phyloP scores from a whole-genome alignment of 2,888 invertebrate species.

The Mallateleia sp. region DNA sequence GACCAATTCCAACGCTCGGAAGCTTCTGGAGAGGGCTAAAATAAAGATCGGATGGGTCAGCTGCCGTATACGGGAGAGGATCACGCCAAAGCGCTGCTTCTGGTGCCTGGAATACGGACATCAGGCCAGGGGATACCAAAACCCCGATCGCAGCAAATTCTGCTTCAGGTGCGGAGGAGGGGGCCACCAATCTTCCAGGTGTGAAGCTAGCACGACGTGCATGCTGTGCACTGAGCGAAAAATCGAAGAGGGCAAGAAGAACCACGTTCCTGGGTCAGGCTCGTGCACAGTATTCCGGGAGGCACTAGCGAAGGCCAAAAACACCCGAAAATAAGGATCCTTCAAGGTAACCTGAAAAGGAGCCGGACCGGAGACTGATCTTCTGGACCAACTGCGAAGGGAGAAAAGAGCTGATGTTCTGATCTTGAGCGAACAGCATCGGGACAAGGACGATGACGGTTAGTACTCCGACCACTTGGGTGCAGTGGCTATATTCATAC shows the following conservation, averaged over 20 bases:
- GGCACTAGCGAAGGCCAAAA: conserved; percentile 44
- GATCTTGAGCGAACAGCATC: conserved; percentile 47
- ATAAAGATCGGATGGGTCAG: too few relatives aligned
- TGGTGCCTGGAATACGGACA: conserved; percentile 70
- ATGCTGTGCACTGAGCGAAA: conserved; percentile 63
- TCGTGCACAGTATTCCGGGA: conserved; percentile 48
- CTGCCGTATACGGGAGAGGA: too few relatives aligned
- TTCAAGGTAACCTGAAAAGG: conserved; percentile 77
- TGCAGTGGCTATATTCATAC: conserved; percentile 67
- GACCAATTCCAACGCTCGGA: too few relatives aligned
- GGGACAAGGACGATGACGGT: neutral
- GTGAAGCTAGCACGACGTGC: conserved; percentile 56
- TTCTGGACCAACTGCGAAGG: conserved; percentile 53
- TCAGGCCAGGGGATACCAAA: conserved; percentile 17
- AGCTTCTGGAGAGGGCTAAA: too few relatives aligned
- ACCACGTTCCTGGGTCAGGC: conserved; percentile 63
- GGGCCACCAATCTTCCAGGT: too few relatives aligned
- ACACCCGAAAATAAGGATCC: conserved; percentile 14
- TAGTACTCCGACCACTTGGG: conserved; percentile 56
- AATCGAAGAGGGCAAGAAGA: neutral
- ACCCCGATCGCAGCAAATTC: conserved; percentile 60
- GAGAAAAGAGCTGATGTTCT: conserved; percentile 35
- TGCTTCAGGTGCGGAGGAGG: too few relatives aligned
- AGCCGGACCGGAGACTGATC: conserved; percentile 67
- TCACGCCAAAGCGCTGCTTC: too few relatives aligned